A percentile compares a stretch with the other conserved stretches of the same genome.
Conservation (phyloP, 2,113 vertebrate species). For the Malaclemys terrapin region DNA sequence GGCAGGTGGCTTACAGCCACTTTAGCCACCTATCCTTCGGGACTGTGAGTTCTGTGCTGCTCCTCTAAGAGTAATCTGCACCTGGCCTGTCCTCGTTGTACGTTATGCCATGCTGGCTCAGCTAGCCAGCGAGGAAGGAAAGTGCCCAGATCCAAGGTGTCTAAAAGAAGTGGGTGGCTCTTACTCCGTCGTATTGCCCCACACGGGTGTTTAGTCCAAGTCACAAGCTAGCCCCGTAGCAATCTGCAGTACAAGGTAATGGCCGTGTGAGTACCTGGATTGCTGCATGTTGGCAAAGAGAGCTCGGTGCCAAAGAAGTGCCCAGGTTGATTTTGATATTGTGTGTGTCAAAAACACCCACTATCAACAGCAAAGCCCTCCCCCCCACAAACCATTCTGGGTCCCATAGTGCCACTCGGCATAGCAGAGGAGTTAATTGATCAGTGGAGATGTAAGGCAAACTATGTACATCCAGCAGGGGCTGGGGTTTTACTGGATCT, state of each 20-base stretch:
- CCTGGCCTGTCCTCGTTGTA: neutral
- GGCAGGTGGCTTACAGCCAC: neutral
- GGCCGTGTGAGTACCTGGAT: neutral
- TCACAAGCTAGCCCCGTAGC: neutral
- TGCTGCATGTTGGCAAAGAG: neutral
- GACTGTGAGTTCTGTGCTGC: neutral
- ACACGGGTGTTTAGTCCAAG: neutral
- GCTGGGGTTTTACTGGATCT: no score
- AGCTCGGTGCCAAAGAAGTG: neutral
- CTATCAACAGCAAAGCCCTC: neutral
- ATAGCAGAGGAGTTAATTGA: no score
- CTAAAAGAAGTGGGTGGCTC: no score
- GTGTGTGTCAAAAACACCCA: neutral
- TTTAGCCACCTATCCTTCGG: no score
- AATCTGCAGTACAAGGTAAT: neutral
- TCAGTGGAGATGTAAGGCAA: no score
- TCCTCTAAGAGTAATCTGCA: neutral
- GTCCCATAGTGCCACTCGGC: no score
- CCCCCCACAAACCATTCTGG: accelerated
- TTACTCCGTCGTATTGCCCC: no score
- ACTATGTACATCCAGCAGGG: no score
- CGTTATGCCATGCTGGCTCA: accelerated
- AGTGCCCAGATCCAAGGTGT: no score
- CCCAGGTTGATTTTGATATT: accelerated
- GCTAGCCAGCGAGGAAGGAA: accelerated